Conservation (phyloP, 2,113 vertebrate genomes). For the Perognathus longimembris region DNA sequence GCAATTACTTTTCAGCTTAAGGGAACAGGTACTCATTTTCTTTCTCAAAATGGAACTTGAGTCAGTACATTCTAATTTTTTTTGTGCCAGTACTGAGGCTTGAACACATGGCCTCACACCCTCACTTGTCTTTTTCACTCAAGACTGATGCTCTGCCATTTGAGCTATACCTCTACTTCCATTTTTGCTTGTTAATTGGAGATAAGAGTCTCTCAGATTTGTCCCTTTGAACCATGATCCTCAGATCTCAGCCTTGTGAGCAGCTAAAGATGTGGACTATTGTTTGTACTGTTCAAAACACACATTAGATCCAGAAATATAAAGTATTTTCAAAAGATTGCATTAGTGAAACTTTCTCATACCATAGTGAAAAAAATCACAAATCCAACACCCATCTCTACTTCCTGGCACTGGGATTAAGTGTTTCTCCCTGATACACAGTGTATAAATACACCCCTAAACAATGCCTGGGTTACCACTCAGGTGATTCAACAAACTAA, state of each 20-base stretch:
- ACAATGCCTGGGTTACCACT: background rate
- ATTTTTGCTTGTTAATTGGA: too few relatives aligned
- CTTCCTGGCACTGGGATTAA: background rate
- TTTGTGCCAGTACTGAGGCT: too few relatives aligned
- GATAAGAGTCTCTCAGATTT: too few relatives aligned
- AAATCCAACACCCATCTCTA: background rate
- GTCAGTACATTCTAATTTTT: background rate
- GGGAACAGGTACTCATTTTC: background rate
- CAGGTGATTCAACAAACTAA: background rate
- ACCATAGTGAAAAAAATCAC: background rate
- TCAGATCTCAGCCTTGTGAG: too few relatives aligned
- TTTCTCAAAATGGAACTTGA: slow-evolving; percentile 49
- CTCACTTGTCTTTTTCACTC: too few relatives aligned
- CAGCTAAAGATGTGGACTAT: too few relatives aligned
- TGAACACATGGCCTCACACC: too few relatives aligned
- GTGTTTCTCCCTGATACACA: background rate
- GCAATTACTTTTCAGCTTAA: slow-evolving; percentile 40
- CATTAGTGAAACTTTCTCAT: background rate
- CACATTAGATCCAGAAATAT: background rate
- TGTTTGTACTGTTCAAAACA: background rate
- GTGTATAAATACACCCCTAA: background rate
- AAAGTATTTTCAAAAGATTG: background rate
- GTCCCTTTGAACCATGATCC: too few relatives aligned
- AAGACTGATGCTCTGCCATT: too few relatives aligned
- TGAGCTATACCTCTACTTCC: too few relatives aligned